Evolutionary conservation across 2,888 invertebrate species (phyloP), one percentile per base, ranked within the genome.

Genomic region (Ctenicera cuprea): DNA sequence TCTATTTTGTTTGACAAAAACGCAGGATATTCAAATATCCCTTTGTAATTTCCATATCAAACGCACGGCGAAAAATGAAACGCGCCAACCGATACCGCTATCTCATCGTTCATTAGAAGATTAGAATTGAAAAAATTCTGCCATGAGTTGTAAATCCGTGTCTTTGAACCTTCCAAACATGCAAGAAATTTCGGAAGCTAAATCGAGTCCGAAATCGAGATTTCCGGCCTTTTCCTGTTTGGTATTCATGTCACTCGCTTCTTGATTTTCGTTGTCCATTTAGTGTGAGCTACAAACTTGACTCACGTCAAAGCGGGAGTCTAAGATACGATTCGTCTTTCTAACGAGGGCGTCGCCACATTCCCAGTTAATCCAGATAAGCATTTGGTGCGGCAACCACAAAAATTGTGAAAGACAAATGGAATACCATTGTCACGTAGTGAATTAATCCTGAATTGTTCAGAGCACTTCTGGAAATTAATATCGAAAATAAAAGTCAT

Each of bases 171-270:
- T 18, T 18, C n/a, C 41, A 48, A 20, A 48, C 3, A 4, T 20
- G 7, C 41, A n/a, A 41, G 41, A 41, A 50, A 50, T 12, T 50
- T 50, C 12, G 22, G 4, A 11, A 4, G 16, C 45, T 50, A 50
- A 22, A 50, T 22, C 4, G 20, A 11, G 50, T 30, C 14, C n/a
- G 54, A 30, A 54, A 54, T 54, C n/a, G 33, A 30, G 30, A 16
- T 52, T 50, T 22, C 11, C 20, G 11, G 8, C 12, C 20, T 54
- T 30, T 33, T 26, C 30, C 1, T 30, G 14, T 26, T 54, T 54
- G 54, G 54, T 54, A 54, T 54, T 54, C 54, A 54, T 54, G 54
- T 54, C 54, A 54, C 7, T 54, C 33, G 20, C 11, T 50, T 54
- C 30, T 3, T 14, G 54, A 30, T 54, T 54, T 54, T 14, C 54